Evolutionary conservation across 2,113 vertebrate species (phyloP), one percentile per base, ranked within the genome.

Genomic region (Macquaria australasica): DNA sequence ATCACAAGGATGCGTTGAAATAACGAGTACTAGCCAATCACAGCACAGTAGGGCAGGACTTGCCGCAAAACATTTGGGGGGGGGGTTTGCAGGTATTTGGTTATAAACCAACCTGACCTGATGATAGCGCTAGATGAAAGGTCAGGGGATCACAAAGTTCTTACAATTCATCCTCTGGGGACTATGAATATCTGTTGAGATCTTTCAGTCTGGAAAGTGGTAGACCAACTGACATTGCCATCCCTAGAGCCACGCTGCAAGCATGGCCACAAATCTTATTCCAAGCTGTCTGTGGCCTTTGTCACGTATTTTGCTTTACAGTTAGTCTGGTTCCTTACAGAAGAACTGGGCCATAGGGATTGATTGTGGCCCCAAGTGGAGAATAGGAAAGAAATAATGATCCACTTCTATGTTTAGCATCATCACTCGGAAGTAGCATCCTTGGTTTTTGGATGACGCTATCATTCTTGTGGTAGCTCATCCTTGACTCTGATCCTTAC

Each of bases 351-450:
- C 79, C 75, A 60, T 21, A 1, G 37, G 58, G 81, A 89, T 77
- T 77, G 85, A 85, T 63, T 25, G 10, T 11, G 18, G 15, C 39
- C 45, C 62, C 37, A 75, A 58, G 75, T 69, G 59, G 48, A 62
- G 37, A 86, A 59, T 12, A 25, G 70, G 28, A 68, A 77, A 56
- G 55, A 53, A 74, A 71, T 85, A 90, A 91, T 77, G 81, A 89
- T 82, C 73, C 48, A 34, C 51, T 80, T 78, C 87, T 92, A 91
- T 82, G 66, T 91, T 87, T 89, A 87, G 82, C 77, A 45, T 79
- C 58, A 31, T 77, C 73, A 39, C 59, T 60, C 25, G 62, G 73
- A 84, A 69, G 67, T 10, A 5, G 48, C 68, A 77, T 83, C 88
- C 81, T 89, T 83, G 69, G 28, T 64, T 90, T 87, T 82, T 60